Evolutionary conservation across 2,113 vertebrate genomes (phyloP), one percentile per base, ranked within the genome.

Genomic region (Heterocephalus glaber): DNA sequence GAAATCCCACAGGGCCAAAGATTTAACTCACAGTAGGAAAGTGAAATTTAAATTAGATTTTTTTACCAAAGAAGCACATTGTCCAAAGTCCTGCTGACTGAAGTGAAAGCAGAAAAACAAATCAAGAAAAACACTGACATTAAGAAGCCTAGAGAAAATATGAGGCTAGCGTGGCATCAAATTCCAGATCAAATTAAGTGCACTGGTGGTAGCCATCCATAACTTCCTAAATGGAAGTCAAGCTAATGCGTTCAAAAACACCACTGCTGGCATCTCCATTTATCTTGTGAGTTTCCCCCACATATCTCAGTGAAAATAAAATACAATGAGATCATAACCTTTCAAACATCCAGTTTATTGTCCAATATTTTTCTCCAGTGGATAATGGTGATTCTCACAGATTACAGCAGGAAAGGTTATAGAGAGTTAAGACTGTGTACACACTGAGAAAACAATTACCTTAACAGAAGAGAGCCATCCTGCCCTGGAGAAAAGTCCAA

Each of bases 381-480:
- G 77, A 56, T 93, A 72, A 90, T 79, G 76, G 85, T 60, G 87
- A 85, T 90, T 88, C 87, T 93, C 52, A 19, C 20, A 65, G 90
- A 95, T 82, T 49, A 87, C 17, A 66, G 80, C 1, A 33, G 5
- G 38, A 68, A 49, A 61, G n/a, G 24, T 77, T 66, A 76, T 0
- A 56, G 54, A 56, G 54, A 16, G 54, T 56, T 14, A 16, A 56
- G 54, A 56, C 54, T 52, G 52, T 22, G 2, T 17, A 2, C 30
- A 61, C 33, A 24, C 1, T 20, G 10, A 70, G 63, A 58, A 89
- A 88, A 92, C 7, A 28, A 17, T 61, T 83, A 77, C 66, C 61
- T 76, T 19, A 60, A 54, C 5, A 58, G 33, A 11, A 0, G 1
- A 56, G 49, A 89, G 30, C 33, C 2, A 16, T 7, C 0, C 35